Evolutionary conservation across 1,140 invertebrate genomes (phyloP).

Genomic region (Drosophila paulistorum): DNA sequence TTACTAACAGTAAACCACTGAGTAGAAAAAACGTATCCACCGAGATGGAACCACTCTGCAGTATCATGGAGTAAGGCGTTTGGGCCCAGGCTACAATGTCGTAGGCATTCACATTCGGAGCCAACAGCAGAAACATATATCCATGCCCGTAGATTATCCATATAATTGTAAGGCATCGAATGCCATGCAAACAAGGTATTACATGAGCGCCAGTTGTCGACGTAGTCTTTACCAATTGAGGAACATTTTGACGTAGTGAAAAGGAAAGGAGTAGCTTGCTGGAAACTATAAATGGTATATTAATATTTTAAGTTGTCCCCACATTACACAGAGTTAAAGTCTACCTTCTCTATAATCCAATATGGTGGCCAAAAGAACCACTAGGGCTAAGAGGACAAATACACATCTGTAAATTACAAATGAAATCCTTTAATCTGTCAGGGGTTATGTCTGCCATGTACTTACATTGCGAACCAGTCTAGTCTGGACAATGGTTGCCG

Average conservation of each 20-base stretch:
- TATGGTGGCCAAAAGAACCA: slow-evolving; percentile 51
- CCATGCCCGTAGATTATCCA: slow-evolving; percentile 88
- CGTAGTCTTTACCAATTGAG: slow-evolving; percentile 41
- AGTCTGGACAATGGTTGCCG: slow-evolving; percentile 33
- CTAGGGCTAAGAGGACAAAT: slow-evolving; percentile 25
- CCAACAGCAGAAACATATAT: slow-evolving; percentile 68
- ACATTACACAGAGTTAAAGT: neutral
- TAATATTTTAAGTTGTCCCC: neutral
- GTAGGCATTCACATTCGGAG: slow-evolving; percentile 49
- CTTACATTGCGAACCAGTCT: slow-evolving; percentile 73
- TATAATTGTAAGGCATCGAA: slow-evolving; percentile 86
- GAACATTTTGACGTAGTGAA: slow-evolving; percentile 56
- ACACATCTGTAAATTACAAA: slow-evolving; percentile 27
- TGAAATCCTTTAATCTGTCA: neutral
- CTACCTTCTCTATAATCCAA: slow-evolving; percentile 54
- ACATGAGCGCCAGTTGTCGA: slow-evolving; percentile 31
- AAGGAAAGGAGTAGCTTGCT: slow-evolving; percentile 33
- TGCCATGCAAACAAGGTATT: slow-evolving; percentile 85
- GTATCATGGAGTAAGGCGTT: slow-evolving; percentile 85
- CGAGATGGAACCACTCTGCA: slow-evolving; percentile 85
- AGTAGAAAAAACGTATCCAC: slow-evolving; percentile 89
- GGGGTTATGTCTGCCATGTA: slow-evolving; percentile 4
- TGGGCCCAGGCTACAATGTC: slow-evolving; percentile 69
- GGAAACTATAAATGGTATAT: slow-evolving; percentile 10
- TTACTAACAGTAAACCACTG: slow-evolving; percentile 87